Base-by-base conservation (phyloP, 2,888 invertebrate genomes). In the Julus scanicus region DNA sequence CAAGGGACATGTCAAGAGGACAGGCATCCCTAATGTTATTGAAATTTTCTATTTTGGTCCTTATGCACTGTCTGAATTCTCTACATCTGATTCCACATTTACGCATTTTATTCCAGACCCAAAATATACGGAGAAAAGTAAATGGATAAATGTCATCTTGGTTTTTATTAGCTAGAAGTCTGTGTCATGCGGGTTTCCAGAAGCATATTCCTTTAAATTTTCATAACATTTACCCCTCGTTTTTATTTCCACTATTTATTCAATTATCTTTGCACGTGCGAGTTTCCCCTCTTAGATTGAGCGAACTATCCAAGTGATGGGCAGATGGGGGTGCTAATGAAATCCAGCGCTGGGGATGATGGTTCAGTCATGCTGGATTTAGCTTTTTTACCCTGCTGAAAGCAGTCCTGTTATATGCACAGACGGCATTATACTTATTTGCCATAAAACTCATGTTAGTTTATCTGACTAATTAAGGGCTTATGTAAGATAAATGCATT, bases 111-210 rank as follows among this genome's bases (percentile, higher is more conserved):
- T 71, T 71, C 8, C 71, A 71, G 20, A 29, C 9, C 29, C 71
- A 71, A 71, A 71, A 20, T 20, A 63, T 11, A 71, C 71, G 20
- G 4, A 2, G 71, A 71, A 71, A 71, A 71, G 71, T 71, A 71
- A 71, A 71, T 71, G 71, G 71, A 71, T 71, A 71, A 71, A 71
- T 71, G 71, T 71, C 71, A 71, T 71, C 71, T 71, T 71, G 29
- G 71, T 29, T 71, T 71, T 71, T 71, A 20, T 71, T 71, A 71
- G 20, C 29, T 71, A 2, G 9, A 44, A 8, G 20, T 71, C 71
- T 71, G 63, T 63, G 71, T 71, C 71, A 71, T 8, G 29, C 71
- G 11, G 29, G 71, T n/a, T 71, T 71, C 29, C 29, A 71, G 71
- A 29, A 71, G 29, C 71, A 20, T 9, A 29, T 71, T 29, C 71